Evolutionary conservation across 2,113 vertebrate species (phyloP), one percentile per base, ranked within the genome.

Genomic region (Toxostoma redivivum): DNA sequence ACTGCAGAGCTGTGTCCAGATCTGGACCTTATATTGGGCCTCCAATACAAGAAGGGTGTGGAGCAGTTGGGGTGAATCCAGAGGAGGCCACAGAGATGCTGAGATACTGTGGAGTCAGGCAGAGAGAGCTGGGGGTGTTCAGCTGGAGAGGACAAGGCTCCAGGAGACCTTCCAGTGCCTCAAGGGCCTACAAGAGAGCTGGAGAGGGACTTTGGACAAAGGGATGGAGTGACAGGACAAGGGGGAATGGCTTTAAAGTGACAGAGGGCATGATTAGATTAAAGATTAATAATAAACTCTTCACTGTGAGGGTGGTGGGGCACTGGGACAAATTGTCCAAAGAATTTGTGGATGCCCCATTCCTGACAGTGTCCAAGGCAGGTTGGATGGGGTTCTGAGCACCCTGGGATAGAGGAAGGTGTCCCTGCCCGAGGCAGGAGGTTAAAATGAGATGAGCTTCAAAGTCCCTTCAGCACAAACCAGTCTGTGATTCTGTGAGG

Each of bases 71-170:
- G 67, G 13, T 0, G 0, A 74, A 24, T 15, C 21, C 61, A 47
- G 70, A 69, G 62, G 47, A 61, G 25, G 12, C 12, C 30, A 13
- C 1, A 1, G 3, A 47, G 14, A 22, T 35, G 11, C 17, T 67
- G 61, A 35, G 70, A 40, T 76, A 11, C 38, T 61, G 2, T 60
- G 20, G n/a, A 45, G 24, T 0, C 28, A 53, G 38, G 47, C 40
- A 47, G 61, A 9, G 47, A 60, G n/a, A 58, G 12, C 7, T 61
- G 69, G 24, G 14, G 0, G 0, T 40, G 9, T 10, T n/a, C 45
- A 53, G 10, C 11, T 74, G 47, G n/a, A 47, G 40, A 54, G 10
- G 9, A 47, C 30, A 48, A 48, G 15, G 24, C 23, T 38, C 9
- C 28, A 30, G 25, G 11, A 61, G 24, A 67, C 9, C 30, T 53